A percentile compares a stretch with the other conserved stretches of the same genome.
Conservation (phyloP, 2,888 invertebrate species). For the Diarsia dahlii region DNA sequence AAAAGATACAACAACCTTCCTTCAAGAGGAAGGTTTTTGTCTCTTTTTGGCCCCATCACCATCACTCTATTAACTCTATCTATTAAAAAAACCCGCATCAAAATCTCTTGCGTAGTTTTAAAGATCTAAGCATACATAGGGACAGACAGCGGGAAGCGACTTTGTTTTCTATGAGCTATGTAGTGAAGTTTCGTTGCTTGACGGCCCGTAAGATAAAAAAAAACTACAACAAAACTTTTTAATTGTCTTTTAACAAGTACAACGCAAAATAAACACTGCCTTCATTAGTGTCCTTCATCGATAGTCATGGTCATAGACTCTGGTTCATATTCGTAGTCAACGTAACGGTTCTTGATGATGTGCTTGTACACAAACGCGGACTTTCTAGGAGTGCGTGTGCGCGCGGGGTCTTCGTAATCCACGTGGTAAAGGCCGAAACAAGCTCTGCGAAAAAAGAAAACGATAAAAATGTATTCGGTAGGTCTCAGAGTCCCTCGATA, state of each 20-base stretch:
- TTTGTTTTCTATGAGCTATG: too few species aligned
- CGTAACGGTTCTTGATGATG: constrained; percentile 85
- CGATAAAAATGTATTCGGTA: not conserved
- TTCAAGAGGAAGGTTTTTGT: too few species aligned
- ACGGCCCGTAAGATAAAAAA: not conserved
- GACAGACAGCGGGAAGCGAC: too few species aligned
- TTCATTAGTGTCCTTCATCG: constrained; percentile 73
- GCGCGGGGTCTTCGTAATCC: constrained; percentile 91
- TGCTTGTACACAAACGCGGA: constrained; percentile 91
- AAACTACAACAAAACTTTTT: not conserved
- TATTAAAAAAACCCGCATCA: too few species aligned
- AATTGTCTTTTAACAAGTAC: not conserved
- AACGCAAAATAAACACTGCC: not conserved
- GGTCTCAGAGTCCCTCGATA: not conserved
- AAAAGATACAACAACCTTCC: too few species aligned
- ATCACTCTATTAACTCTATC: too few species aligned
- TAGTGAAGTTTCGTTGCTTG: not conserved
- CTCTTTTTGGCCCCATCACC: too few species aligned
- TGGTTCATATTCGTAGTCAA: constrained; percentile 80
- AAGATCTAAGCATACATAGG: too few species aligned
- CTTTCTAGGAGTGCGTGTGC: constrained; percentile 91
- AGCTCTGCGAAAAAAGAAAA: constrained; percentile 84
- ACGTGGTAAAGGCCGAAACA: constrained; percentile 93
- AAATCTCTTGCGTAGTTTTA: too few species aligned
- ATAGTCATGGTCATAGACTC: constrained; percentile 77